Evolutionary conservation across 2,888 invertebrate genomes (phyloP), one percentile per base, ranked within the genome.

Genomic region (Tenthredo mesomela): DNA sequence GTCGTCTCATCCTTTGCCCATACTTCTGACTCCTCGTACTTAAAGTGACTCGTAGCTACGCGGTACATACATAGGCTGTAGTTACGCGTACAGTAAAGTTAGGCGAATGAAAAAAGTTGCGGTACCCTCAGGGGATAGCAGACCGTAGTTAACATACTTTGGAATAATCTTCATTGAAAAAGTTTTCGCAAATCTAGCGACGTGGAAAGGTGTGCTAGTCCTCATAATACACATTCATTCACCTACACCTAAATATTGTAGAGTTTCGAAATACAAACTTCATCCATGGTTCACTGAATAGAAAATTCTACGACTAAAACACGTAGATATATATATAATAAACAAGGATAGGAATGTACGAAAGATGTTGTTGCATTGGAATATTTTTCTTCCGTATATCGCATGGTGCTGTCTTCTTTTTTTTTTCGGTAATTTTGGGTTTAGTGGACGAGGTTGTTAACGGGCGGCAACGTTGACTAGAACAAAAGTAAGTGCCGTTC

Each of bases 161-260:
- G 88, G 89, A 91, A 92, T 92, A 92, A 92, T 92, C 92, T 93
- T 93, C 92, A 93, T 93, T 92, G 92, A 91, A 92, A 93, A 93
- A 93, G 92, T 93, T 92, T 88, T 86, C 84, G 85, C 86, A 85
- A 85, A 88, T 78, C 67, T 84, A 29, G 84, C 78, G 37, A 67
- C 77, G 78, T 37, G 67, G 10, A 84, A 73, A 43, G 33, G 40
- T 65, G 10, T 6, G 54, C 25, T n/a, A 12, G 73, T 71, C 37
- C 18, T n/a, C 25, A 61, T 54, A 37, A 73, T 73, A 73, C 61
- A 65, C 29, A 37, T n/a, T 21, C 70, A 15, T 71, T 33, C 82
- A 21, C 65, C 9, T 58, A 40, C 37, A 47, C 7, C 21, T n/a
- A n/a, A n/a, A 12, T 37, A 37, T 37, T 47, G 0, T 67, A 70